Evolutionary conservation across 2,888 invertebrate species (phyloP).

Genomic region (Chloroclystis v-ata): DNA sequence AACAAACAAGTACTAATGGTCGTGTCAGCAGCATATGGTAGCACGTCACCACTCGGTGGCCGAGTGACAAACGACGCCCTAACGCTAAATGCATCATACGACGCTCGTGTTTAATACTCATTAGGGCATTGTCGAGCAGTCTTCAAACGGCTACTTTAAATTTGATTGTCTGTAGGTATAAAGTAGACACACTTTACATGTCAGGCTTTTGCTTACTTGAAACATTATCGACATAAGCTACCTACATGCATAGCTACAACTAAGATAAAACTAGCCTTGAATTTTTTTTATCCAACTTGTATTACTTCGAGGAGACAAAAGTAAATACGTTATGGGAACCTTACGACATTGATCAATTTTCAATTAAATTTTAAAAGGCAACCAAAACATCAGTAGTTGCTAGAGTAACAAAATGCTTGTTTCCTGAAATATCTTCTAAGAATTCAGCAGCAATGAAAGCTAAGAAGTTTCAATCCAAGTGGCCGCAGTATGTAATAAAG

Average conservation of each 20-base stretch:
- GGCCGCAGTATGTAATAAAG: conserved; percentile 17
- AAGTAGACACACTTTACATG: background rate
- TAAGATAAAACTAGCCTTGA: too few relatives aligned
- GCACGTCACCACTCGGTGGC: conserved; percentile 27
- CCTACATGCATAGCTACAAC: too few relatives aligned
- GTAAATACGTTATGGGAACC: too few relatives aligned
- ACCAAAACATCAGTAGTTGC: too few relatives aligned
- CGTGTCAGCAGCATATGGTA: conserved; percentile 18
- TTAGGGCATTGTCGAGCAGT: conserved; percentile 7
- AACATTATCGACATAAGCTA: too few relatives aligned
- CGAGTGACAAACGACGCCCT: conserved; percentile 25
- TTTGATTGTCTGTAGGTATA: too few relatives aligned
- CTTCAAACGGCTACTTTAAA: too few relatives aligned
- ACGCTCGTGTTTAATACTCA: conserved; percentile 25
- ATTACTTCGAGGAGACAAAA: too few relatives aligned
- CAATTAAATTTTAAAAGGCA: background rate
- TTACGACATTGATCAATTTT: too few relatives aligned
- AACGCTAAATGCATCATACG: conserved; percentile 25
- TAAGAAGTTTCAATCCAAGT: conserved; percentile 16
- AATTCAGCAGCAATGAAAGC: conserved; percentile 12
- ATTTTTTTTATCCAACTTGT: too few relatives aligned
- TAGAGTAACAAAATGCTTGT: too few relatives aligned
- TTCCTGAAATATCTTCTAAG: background rate
- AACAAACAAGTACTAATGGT: conserved; percentile 9
- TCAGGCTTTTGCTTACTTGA: too few relatives aligned